Evolutionary conservation across 2,113 vertebrate genomes (phyloP).

Genomic region (Leptosomus discolor): DNA sequence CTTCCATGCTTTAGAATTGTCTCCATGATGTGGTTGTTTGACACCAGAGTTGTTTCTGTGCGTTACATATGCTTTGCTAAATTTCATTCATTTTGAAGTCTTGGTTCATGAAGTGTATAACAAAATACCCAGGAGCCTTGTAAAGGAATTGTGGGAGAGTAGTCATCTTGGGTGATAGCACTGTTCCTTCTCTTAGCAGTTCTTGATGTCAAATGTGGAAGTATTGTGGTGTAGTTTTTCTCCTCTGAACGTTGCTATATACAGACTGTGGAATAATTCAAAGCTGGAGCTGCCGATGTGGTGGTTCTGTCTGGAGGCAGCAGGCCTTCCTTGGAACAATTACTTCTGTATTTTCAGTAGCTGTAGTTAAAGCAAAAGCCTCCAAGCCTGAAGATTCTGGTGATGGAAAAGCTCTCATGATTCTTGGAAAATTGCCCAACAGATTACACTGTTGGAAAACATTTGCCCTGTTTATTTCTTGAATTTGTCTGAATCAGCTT

Average conservation of each 20-base stretch:
- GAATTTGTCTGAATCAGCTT: neutral
- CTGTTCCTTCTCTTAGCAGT: neutral
- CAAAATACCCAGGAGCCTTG: neutral
- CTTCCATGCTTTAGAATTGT: neutral
- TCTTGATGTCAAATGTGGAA: neutral
- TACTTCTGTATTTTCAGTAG: neutral
- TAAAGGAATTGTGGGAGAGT: neutral
- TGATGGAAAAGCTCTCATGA: neutral
- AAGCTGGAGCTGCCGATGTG: neutral
- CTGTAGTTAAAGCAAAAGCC: neutral
- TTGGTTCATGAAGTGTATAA: neutral
- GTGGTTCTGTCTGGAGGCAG: neutral
- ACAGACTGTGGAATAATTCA: neutral
- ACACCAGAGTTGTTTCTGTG: neutral
- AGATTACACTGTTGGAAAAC: neutral
- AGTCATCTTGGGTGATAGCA: neutral
- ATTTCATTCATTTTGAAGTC: neutral
- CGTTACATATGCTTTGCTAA: neutral
- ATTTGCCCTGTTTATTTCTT: neutral
- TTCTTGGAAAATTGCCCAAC: neutral
- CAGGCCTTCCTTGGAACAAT: neutral
- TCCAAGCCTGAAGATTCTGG: neutral
- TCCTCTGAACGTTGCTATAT: neutral
- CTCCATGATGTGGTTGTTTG: neutral
- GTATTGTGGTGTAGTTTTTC: neutral